Evolutionary conservation across 2,888 invertebrate species (phyloP).

Genomic region (Xanthorhoe designata): DNA sequence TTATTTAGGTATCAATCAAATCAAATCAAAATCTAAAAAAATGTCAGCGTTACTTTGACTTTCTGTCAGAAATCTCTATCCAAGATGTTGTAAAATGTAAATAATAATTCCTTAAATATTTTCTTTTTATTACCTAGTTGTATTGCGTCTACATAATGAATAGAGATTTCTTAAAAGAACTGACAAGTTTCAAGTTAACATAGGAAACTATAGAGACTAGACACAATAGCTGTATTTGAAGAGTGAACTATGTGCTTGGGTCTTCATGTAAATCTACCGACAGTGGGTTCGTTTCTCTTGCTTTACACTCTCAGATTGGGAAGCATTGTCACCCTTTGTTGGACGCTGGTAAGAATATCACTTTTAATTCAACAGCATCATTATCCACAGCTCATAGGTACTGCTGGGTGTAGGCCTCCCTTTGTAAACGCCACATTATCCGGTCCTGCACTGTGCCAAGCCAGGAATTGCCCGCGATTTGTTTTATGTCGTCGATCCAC

Average conservation of each 20-base stretch:
- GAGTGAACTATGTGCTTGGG: constrained; percentile 21
- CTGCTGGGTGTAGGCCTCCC: too few species aligned
- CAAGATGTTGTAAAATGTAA: neutral
- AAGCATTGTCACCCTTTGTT: constrained; percentile 47
- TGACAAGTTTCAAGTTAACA: too few species aligned
- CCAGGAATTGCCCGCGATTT: too few species aligned
- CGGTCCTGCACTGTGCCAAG: too few species aligned
- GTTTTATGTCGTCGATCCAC: too few species aligned
- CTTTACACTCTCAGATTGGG: constrained; percentile 56
- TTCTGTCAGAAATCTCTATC: neutral
- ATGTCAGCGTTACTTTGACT: neutral
- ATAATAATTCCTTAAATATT: neutral
- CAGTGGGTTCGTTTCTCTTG: constrained; percentile 54
- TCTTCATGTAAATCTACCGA: constrained; percentile 52
- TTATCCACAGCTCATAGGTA: too few species aligned
- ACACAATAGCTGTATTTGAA: neutral
- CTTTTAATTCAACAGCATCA: too few species aligned
- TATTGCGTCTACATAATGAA: too few species aligned
- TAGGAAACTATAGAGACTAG: neutral
- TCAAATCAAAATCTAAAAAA: neutral
- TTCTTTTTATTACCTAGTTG: neutral
- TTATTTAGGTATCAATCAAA: too few species aligned
- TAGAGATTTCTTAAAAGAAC: too few species aligned
- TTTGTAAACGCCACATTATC: too few species aligned
- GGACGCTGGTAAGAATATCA: constrained; percentile 57